Conservation (phyloP, 2,888 invertebrate genomes). For the Parascotia fuliginaria region DNA sequence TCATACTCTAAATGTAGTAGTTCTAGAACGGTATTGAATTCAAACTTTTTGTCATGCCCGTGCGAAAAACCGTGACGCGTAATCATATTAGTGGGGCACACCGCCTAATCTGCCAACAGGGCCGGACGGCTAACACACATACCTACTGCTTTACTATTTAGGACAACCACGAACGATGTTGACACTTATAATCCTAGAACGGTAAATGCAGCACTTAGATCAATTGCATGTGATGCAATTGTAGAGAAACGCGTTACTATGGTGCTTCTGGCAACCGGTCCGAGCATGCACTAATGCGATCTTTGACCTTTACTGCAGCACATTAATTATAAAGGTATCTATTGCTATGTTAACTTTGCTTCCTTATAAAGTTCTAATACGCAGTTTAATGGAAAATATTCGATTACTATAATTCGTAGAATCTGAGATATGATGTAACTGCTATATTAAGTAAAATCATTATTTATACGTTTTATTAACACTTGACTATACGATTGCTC, state of each 20-base stretch:
- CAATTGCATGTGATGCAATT: conserved; percentile 16
- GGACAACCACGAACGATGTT: conserved; percentile 7
- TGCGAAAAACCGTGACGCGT: background rate
- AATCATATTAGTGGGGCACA: background rate
- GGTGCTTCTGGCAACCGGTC: conserved; percentile 28
- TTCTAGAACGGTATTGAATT: too few relatives aligned
- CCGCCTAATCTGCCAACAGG: conserved; percentile 3
- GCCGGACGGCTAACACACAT: conserved; percentile 8
- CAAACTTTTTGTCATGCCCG: background rate
- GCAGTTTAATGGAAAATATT: conserved; percentile 15
- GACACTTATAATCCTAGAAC: conserved; percentile 5
- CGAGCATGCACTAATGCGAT: conserved; percentile 26
- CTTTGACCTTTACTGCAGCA: conserved; percentile 28
- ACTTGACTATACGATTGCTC: conserved; percentile 45
- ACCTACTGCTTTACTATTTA: conserved; percentile 8
- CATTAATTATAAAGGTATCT: conserved; percentile 8
- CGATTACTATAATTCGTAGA: conserved; percentile 3
- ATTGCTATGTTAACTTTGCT: background rate
- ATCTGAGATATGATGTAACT: conserved; percentile 72
- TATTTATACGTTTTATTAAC: conserved; percentile 75
- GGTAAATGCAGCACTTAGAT: conserved; percentile 6
- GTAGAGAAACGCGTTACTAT: conserved; percentile 27
- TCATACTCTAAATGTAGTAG: too few relatives aligned
- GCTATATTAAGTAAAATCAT: conserved; percentile 57
- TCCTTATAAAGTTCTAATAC: background rate